phyloP scores from a whole-genome alignment of 2,888 invertebrate genomes.

The Sinohyriopsis cumingii region DNA sequence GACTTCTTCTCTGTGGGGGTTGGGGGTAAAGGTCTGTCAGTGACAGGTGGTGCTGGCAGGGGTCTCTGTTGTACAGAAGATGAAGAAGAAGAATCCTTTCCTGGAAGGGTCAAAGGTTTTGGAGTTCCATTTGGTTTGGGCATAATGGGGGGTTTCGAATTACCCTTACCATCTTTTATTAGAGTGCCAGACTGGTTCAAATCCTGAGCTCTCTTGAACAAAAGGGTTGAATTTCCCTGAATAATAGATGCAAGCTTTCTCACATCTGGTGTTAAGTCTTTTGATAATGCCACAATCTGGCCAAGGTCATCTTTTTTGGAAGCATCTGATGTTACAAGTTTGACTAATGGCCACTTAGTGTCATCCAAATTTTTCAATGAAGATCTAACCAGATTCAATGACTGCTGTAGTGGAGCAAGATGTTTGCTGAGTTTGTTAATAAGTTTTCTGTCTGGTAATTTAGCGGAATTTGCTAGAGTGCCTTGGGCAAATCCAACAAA shows the following conservation, averaged over 20 bases:
- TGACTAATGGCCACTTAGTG: slow-evolving; percentile 58
- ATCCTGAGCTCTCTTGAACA: slow-evolving; percentile 60
- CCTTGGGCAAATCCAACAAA: slow-evolving; percentile 92
- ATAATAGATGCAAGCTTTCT: slow-evolving; percentile 92
- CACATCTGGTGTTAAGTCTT: slow-evolving; percentile 90
- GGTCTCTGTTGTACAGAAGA: slow-evolving; percentile 79
- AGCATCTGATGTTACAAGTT: slow-evolving; percentile 70
- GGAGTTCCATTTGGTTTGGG: slow-evolving; percentile 48
- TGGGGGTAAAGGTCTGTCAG: slow-evolving; percentile 50
- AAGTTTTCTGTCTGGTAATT: slow-evolving; percentile 65
- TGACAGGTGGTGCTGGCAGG: slow-evolving; percentile 66
- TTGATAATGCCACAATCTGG: slow-evolving; percentile 88
- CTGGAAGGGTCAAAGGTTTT: slow-evolving; percentile 40
- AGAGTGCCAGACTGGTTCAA: slow-evolving; percentile 23
- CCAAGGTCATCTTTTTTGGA: slow-evolving; percentile 85
- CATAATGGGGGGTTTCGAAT: slow-evolving; percentile 23
- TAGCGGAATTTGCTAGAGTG: slow-evolving; percentile 87
- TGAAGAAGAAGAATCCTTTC: slow-evolving; percentile 25
- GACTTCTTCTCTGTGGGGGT: slow-evolving; percentile 41
- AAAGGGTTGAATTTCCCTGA: slow-evolving; percentile 74
- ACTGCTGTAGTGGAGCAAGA: slow-evolving; percentile 59
- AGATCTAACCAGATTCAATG: slow-evolving; percentile 49
- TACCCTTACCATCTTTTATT: slow-evolving; percentile 21
- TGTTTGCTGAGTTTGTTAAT: slow-evolving; percentile 60
- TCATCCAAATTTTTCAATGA: slow-evolving; percentile 58